Evolutionary conservation across 2,113 vertebrate species (phyloP).

Genomic region (Tamias sibiricus): DNA sequence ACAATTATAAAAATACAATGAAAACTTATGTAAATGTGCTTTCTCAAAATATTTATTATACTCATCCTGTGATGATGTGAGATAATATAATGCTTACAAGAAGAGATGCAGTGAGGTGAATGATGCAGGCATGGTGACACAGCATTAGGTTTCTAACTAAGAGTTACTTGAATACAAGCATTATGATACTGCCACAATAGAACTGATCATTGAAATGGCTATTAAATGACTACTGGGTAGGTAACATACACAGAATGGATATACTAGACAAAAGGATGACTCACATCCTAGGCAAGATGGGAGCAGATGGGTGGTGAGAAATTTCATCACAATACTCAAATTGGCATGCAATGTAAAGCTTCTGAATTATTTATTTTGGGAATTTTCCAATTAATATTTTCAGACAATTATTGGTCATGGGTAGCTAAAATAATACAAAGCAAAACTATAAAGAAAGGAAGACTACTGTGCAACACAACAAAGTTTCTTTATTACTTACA

Average conservation of each 20-base stretch:
- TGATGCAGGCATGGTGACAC: not conserved
- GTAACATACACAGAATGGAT: not conserved
- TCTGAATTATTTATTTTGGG: not conserved
- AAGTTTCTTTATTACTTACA: not conserved
- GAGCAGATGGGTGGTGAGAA: not conserved
- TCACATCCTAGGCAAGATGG: not conserved
- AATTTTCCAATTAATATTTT: not conserved
- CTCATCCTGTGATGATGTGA: too few relatives aligned
- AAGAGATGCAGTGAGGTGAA: not conserved
- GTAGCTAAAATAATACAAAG: not conserved
- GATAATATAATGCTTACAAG: not conserved
- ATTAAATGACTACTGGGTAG: too few relatives aligned
- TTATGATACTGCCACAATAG: not conserved
- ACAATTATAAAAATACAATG: not conserved
- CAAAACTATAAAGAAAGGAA: not conserved
- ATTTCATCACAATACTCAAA: not conserved
- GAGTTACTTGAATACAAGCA: too few relatives aligned
- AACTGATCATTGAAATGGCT: not conserved
- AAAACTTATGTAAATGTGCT: not conserved
- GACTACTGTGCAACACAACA: rapidly evolving
- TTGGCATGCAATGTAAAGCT: not conserved
- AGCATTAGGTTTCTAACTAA: not conserved
- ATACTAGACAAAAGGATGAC: not conserved
- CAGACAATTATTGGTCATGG: not conserved
- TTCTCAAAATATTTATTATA: not conserved